Conservation (phyloP, 2,113 vertebrate genomes). For the Leptocoma aspasia region DNA sequence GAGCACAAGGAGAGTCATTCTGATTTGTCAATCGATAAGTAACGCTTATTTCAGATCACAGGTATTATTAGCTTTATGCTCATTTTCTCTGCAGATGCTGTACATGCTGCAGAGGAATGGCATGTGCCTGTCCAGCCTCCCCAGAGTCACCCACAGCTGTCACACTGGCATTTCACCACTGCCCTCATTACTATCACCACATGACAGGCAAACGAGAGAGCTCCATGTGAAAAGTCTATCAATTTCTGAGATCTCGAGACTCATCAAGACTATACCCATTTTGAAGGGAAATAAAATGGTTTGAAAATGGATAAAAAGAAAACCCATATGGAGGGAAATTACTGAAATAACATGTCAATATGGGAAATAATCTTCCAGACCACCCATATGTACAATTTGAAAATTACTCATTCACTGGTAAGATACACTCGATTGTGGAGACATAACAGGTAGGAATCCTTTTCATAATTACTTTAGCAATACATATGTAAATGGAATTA, state of each 20-base stretch:
- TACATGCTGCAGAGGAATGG: background rate
- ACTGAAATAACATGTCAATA: background rate
- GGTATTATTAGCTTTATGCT: background rate
- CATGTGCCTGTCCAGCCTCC: background rate
- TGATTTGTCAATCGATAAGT: background rate
- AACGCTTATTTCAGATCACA: background rate
- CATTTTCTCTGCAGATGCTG: background rate
- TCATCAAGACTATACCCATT: background rate
- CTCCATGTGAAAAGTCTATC: background rate
- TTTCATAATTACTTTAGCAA: conserved; percentile 9
- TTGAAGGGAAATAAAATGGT: background rate
- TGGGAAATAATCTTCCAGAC: background rate
- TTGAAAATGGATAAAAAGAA: background rate
- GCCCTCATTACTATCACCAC: background rate
- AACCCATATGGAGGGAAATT: background rate
- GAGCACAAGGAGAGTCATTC: background rate
- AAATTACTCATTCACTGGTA: background rate
- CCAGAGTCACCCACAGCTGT: background rate
- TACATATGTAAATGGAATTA: background rate
- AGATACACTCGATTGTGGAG: background rate
- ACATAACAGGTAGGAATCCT: background rate
- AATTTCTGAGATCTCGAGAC: background rate
- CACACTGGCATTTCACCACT: background rate
- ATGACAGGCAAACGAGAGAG: background rate
- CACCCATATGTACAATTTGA: background rate